Evolutionary conservation across 2,797 vertebrate genomes (phyloP).

Genomic region (Hydrophis major): DNA sequence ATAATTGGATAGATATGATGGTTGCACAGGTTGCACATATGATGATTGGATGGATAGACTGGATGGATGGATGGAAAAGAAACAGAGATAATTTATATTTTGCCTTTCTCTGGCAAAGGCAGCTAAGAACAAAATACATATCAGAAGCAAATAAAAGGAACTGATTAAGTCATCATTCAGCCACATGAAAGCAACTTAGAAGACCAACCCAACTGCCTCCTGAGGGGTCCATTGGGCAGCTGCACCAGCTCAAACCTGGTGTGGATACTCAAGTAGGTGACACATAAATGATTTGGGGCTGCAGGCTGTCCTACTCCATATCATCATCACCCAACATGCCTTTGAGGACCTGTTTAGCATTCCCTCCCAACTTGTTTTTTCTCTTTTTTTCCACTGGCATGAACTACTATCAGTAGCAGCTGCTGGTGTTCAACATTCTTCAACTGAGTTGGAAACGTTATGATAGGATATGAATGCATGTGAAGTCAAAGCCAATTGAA

Average conservation of each 20-base stretch:
- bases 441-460: background rate
- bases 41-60: too few species aligned
- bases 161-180: background rate
- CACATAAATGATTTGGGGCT: background rate
- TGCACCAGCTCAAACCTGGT: background rate
- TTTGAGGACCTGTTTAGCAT: background rate
- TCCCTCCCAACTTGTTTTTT: background rate
- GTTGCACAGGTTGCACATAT: too few species aligned
- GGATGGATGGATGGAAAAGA: background rate
- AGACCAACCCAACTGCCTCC: background rate
- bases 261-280: background rate
- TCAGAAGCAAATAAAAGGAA: background rate
- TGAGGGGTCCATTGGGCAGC: background rate
- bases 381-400: background rate
- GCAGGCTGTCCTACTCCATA: background rate
- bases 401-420: background rate
- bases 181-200: background rate
- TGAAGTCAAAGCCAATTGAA: too few species aligned
- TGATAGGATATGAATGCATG: background rate
- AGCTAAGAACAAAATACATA: background rate
- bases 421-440: background rate
- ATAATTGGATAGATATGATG: too few species aligned
- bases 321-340: background rate
- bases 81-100: background rate
- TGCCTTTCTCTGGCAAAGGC: background rate